phyloP scores from a whole-genome alignment of 64 coral and sea anemone species.

The Porites lutea region DNA sequence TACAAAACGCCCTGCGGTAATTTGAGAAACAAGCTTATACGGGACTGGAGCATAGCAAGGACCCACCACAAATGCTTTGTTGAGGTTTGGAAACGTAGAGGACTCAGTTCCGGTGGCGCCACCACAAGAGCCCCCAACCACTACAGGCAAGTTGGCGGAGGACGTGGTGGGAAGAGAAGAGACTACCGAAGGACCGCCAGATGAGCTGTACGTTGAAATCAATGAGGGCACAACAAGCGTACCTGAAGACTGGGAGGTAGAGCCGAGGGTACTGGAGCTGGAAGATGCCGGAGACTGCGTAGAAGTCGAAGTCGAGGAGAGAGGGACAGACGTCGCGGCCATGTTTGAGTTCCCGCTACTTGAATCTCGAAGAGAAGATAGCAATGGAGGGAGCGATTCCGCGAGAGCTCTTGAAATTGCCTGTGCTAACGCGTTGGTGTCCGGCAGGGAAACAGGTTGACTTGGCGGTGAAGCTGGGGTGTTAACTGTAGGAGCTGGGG shows the following conservation, averaged over 20 bases:
- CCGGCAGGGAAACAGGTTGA: not conserved
- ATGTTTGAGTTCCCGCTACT: not conserved
- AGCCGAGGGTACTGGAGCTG: not conserved
- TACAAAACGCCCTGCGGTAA: not conserved
- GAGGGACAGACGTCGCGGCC: not conserved
- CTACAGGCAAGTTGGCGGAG: not conserved
- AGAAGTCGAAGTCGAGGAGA: not conserved
- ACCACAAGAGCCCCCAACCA: constrained; percentile 1
- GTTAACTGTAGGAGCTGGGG: no score
- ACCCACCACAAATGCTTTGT: constrained; percentile 9
- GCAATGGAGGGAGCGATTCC: not conserved
- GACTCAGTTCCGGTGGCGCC: not conserved
- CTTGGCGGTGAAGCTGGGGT: not conserved
- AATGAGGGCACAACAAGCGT: constrained; percentile 4
- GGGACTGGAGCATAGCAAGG: constrained; percentile 26
- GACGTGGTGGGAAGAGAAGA: not conserved
- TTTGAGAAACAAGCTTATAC: constrained; percentile 25
- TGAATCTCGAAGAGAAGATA: not conserved
- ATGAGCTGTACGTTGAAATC: not conserved
- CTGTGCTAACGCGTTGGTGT: not conserved
- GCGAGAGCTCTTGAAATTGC: not conserved
- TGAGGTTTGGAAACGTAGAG: not conserved
- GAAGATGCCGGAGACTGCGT: not conserved
- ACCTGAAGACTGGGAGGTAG: not conserved
- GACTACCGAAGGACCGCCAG: not conserved